Conservation (phyloP, 2,797 vertebrate species). For the Carduelis carduelis region DNA sequence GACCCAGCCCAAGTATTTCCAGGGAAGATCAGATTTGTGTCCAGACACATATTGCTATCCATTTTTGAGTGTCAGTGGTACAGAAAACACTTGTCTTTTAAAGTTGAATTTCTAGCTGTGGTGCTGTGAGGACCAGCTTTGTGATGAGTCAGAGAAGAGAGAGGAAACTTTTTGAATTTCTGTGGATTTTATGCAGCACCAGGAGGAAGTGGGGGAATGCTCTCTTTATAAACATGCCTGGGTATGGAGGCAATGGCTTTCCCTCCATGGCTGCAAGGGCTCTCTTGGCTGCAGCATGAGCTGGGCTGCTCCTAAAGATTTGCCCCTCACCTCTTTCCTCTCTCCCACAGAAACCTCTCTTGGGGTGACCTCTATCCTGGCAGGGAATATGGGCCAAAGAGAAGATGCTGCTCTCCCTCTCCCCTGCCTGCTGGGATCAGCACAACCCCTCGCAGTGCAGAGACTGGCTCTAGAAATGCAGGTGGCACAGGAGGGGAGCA, state of each 20-base stretch:
- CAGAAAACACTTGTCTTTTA: not conserved
- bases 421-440: not conserved
- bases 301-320: not conserved
- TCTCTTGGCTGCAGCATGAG: not conserved
- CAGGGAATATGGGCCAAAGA: not conserved
- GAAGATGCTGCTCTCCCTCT: not conserved
- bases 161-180: not conserved
- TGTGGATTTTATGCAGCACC: not conserved
- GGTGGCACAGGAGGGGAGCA: not conserved
- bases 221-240: not conserved
- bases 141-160: not conserved
- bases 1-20: not conserved
- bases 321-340: not conserved
- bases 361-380: accelerated
- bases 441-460: accelerated
- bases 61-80: not conserved
- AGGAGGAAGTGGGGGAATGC: not conserved
- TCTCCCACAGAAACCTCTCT: not conserved
- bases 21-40: not conserved
- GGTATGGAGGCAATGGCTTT: not conserved
- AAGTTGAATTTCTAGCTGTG: not conserved
- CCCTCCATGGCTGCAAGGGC: not conserved
- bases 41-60: not conserved
- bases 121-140: not conserved
- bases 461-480: not conserved